A percentile compares a stretch with the other conserved stretches of the same genome.
Conservation (phyloP, 1,140 invertebrate genomes). For the Danaus plexippus region DNA sequence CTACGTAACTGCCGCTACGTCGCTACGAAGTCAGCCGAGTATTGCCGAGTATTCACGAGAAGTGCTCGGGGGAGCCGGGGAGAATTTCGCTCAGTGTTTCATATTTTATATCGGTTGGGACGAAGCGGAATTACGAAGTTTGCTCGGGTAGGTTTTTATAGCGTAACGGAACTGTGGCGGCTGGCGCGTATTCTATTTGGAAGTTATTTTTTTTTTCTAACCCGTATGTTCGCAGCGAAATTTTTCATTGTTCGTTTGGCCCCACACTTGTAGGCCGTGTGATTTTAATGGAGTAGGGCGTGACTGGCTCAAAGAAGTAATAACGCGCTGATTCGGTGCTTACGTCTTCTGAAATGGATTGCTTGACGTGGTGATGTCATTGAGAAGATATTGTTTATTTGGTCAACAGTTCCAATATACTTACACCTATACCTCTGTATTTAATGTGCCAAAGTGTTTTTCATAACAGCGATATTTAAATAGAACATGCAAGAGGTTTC, state of each 20-base stretch:
- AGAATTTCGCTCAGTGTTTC: conserved; percentile 62
- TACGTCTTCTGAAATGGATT: conserved; percentile 21
- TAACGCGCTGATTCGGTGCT: conserved; percentile 28
- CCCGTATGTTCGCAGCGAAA: conserved; percentile 37
- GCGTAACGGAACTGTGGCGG: conserved; percentile 49
- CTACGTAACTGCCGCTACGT: conserved; percentile 64
- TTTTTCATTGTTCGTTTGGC: conserved; percentile 57
- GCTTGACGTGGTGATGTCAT: conserved; percentile 20
- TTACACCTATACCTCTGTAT: too few species aligned
- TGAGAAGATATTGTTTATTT: conserved; percentile 8
- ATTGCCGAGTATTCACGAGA: conserved; percentile 36
- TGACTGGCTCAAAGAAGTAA: conserved; percentile 32
- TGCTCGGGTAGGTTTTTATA: conserved; percentile 64
- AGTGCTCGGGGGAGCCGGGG: conserved; percentile 33
- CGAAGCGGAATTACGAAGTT: conserved; percentile 62
- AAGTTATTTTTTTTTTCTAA: conserved; percentile 48
- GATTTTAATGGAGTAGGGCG: conserved; percentile 47
- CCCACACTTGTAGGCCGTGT: conserved; percentile 43
- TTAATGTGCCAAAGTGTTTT: too few species aligned
- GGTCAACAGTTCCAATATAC: not conserved
- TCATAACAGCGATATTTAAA: not conserved
- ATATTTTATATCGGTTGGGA: conserved; percentile 67
- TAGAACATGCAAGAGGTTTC: not conserved
- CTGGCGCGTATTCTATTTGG: conserved; percentile 50
- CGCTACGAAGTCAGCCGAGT: conserved; percentile 43